A percentile compares a stretch with the other conserved stretches of the same genome.
phyloP scores from a whole-genome alignment of 2,113 vertebrate species.

The Oreochromis spilurus region DNA sequence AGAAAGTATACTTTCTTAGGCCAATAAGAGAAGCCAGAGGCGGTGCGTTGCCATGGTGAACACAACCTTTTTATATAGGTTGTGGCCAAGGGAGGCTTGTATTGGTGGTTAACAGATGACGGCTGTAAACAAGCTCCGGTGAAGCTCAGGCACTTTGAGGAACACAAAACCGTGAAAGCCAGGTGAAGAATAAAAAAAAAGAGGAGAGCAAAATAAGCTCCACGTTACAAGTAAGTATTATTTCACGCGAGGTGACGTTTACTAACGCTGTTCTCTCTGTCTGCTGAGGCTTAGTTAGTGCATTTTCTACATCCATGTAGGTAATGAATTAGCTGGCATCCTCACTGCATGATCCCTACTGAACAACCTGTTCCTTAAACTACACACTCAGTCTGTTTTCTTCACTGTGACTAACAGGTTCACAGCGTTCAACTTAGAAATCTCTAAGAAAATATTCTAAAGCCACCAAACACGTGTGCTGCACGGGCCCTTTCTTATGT shows the following conservation, averaged over 20 bases:
- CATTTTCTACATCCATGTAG: neutral
- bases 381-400: neutral
- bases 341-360: neutral
- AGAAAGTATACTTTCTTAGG: neutral
- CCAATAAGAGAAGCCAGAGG: conserved; percentile 41
- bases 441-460: neutral
- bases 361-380: neutral
- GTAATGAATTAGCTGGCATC: neutral
- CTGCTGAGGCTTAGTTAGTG: neutral
- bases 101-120: conserved; percentile 7
- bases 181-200: neutral
- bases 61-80: neutral
- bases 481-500: neutral
- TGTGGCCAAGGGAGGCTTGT: conserved; percentile 2
- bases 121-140: conserved; percentile 32
- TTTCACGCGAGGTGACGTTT: neutral
- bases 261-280: neutral
- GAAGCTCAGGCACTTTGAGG: neutral
- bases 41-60: conserved; percentile 60
- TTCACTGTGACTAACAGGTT: neutral
- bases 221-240: neutral
- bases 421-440: neutral
- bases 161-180: neutral
- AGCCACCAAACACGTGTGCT: neutral
- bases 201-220: neutral